Evolutionary conservation across 37 sponge, comb jelly and placozoan genomes (phyloP).

Genomic region (Lycopodina hypogea): DNA sequence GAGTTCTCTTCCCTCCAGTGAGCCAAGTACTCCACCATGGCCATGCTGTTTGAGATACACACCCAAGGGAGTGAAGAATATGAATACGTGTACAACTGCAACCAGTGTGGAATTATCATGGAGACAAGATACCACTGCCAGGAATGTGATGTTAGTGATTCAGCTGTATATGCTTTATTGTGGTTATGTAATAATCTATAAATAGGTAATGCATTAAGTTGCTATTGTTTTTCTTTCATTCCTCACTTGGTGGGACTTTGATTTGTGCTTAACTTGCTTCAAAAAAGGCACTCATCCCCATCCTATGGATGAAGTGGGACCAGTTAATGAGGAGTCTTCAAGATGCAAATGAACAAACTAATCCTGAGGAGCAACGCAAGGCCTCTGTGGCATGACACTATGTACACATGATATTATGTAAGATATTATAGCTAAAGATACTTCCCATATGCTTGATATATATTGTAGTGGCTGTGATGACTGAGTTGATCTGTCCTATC

Average conservation of each 20-base stretch:
- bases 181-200: background rate
- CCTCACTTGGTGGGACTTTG: constrained; percentile 79
- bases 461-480: too few relatives aligned
- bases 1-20: constrained; percentile 97
- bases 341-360: constrained; percentile 3
- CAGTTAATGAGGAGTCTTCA: constrained; percentile 14
- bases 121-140: constrained; percentile 93
- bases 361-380: constrained; percentile 43
- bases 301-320: constrained; percentile 79
- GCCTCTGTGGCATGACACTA: constrained; percentile 72
- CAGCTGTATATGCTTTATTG: background rate
- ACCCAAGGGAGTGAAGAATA: constrained; percentile 76
- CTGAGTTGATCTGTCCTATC: too few relatives aligned
- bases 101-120: constrained; percentile 78
- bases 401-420: too few relatives aligned
- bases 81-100: constrained; percentile 95
- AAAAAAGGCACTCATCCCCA: constrained; percentile 75
- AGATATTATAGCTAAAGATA: too few relatives aligned
- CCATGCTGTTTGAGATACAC: constrained; percentile 89
- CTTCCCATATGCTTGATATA: too few relatives aligned
- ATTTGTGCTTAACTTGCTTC: constrained; percentile 89
- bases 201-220: background rate
- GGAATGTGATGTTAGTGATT: constrained; percentile 88
- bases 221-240: background rate
- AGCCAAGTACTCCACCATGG: constrained; percentile 89